Evolutionary conservation across 2,888 invertebrate species (phyloP).

Genomic region (Dascillus cervinus): DNA sequence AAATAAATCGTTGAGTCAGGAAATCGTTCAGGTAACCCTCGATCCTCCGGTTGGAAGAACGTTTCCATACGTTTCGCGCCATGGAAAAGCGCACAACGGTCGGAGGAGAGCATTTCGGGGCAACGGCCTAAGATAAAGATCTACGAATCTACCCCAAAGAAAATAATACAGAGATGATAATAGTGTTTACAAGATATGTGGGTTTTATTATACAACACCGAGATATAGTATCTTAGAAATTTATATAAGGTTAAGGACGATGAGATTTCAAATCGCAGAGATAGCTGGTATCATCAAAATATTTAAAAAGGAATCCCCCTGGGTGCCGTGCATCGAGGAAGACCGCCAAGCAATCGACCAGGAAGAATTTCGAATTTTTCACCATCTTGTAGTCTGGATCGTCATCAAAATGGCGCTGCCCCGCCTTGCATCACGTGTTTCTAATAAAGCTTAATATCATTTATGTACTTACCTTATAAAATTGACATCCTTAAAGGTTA

Average conservation of each 20-base stretch:
- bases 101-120: too few relatives aligned
- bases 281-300: constrained; percentile 29
- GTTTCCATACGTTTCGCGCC: too few relatives aligned
- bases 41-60: too few relatives aligned
- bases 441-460: constrained; percentile 6
- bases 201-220: constrained; percentile 22
- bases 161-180: constrained; percentile 30
- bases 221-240: constrained; percentile 29
- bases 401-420: constrained; percentile 15
- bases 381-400: too few relatives aligned
- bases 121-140: constrained; percentile 19
- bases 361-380: too few relatives aligned
- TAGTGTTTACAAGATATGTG: constrained; percentile 33
- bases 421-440: constrained; percentile 16
- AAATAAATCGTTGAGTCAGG: too few relatives aligned
- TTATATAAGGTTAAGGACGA: constrained; percentile 35
- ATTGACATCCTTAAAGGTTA: not conserved
- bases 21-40: too few relatives aligned
- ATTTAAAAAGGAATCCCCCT: constrained; percentile 35
- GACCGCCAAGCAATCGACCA: not conserved
- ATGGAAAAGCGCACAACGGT: too few relatives aligned
- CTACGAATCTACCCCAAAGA: constrained; percentile 26
- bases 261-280: constrained; percentile 22
- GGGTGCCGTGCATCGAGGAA: too few relatives aligned
- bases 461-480: not conserved